A percentile compares a stretch with the other conserved stretches of the same genome.
Evolutionary conservation across 2,888 invertebrate species (phyloP).

Genomic region (Parnassius mnemosyne): DNA sequence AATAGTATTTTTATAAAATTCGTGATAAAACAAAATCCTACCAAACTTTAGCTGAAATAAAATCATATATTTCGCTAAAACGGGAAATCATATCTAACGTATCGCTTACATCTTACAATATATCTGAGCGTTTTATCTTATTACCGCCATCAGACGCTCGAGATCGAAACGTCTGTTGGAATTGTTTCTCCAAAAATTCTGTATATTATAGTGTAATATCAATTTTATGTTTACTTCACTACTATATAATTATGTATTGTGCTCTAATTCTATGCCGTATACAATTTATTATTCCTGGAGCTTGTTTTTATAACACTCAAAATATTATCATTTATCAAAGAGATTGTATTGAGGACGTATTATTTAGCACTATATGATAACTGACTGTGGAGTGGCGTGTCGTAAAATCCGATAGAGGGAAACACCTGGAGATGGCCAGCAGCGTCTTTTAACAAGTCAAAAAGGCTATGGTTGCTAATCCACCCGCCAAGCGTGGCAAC

Average conservation of each 20-base stretch:
- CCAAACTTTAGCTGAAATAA: not conserved
- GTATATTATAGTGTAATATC: not conserved
- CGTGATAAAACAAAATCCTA: not conserved
- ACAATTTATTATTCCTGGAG: not conserved
- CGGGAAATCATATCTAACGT: constrained; percentile 3
- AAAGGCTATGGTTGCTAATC: too few relatives aligned
- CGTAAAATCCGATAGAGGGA: too few relatives aligned
- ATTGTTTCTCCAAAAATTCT: constrained; percentile 34
- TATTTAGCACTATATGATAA: too few relatives aligned
- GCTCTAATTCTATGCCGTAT: not conserved
- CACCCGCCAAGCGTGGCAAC: too few relatives aligned
- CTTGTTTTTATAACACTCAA: not conserved
- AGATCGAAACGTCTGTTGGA: constrained; percentile 34
- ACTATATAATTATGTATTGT: not conserved
- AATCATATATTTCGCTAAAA: constrained; percentile 9
- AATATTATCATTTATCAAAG: not conserved
- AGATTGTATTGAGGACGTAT: too few relatives aligned
- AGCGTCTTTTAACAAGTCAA: too few relatives aligned
- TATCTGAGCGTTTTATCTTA: constrained; percentile 34
- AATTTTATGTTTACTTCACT: not conserved
- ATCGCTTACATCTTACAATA: constrained; percentile 30
- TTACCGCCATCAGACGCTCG: constrained; percentile 33
- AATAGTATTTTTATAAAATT: too few relatives aligned
- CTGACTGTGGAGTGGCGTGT: too few relatives aligned
- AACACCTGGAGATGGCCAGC: too few relatives aligned